Evolutionary conservation across 2,888 invertebrate genomes (phyloP), one percentile per base, ranked within the genome.

Genomic region (Mellilla xanthometata): DNA sequence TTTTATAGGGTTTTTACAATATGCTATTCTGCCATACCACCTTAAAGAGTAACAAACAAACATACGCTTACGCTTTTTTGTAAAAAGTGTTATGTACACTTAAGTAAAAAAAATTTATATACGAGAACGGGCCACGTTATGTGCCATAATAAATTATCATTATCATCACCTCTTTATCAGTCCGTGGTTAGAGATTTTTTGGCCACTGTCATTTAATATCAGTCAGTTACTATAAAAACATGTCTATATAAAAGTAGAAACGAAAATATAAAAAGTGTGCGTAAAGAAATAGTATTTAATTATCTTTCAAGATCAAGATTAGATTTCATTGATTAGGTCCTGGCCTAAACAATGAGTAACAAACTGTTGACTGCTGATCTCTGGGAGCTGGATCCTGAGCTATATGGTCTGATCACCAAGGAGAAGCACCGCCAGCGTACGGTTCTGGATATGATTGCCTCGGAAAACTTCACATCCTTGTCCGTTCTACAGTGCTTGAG

Each of bases 361-460:
- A 88, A 91, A 61, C 57, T 92, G 29, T 65, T 94, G 51, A 92
- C 92, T 65, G 78, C 91, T n/a, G 92, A 93, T 61, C 63, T 95
- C 30, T 92, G 93, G 91, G 94, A 95, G 26, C 92, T 93, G 9
- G 99, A 99, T 82, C 95, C 97, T 0, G 97, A 98, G 78, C 90
- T 98, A 10, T 95, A 93, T 72, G 90, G 92, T 0, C 81, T 99
- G 26, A 95, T 99, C 48, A 91, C 93, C 57, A 93, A 95, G 56
- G 99, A 99, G 76, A 98, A 97, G 76, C 81, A 92, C 15, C 92
- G 99, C 3, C 99, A 99, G 83, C 78, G 86, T 44, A 89, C 91
- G 58, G 97, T 99, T 0, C 87, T 99, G 46, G 99, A 99, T 85
- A 93, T 99, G 93, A 99, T 99, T 72, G 99, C 99, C 8, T 98